Percentiles rank a stretch among this genome's conserved stretches.
phyloP scores from a whole-genome alignment of 92 coral and sea anemone genomes.

The Heteractis magnifica region DNA sequence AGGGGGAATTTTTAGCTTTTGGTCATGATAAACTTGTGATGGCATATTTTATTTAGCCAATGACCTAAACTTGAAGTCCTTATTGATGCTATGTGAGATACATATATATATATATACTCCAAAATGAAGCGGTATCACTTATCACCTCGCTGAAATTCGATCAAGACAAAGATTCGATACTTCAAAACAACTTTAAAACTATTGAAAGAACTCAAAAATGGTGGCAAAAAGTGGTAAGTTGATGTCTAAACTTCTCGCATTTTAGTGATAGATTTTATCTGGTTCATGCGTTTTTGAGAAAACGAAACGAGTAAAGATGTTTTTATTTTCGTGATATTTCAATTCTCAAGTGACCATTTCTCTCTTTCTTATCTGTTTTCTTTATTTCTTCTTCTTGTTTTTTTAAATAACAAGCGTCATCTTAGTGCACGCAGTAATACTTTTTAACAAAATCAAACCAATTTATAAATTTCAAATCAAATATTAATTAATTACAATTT shows the following conservation, averaged over 20 bases:
- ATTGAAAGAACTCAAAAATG: conserved; percentile 7
- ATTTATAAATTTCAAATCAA: too few relatives aligned
- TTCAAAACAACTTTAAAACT: neutral
- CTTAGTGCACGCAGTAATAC: too few relatives aligned
- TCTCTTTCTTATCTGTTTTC: too few relatives aligned
- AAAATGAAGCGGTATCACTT: conserved; percentile 9
- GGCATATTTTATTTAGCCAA: conserved; percentile 1
- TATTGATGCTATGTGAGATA: neutral
- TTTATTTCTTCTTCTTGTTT: too few relatives aligned
- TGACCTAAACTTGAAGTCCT: neutral
- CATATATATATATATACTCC: neutral
- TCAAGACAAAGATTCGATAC: conserved; percentile 3
- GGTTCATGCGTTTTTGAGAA: neutral
- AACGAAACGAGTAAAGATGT: too few relatives aligned
- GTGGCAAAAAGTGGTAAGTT: conserved; percentile 6
- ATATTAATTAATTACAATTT: too few relatives aligned
- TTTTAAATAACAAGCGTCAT: too few relatives aligned
- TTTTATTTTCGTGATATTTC: too few relatives aligned
- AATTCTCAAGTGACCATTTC: too few relatives aligned
- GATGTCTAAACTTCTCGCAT: neutral
- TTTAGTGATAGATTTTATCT: neutral
- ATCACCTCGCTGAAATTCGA: conserved; percentile 1
- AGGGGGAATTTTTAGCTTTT: conserved; percentile 4
- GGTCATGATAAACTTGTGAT: neutral
- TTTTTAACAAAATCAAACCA: too few relatives aligned